Evolutionary conservation across 2,113 vertebrate species (phyloP).

Genomic region (Callorhinus ursinus): DNA sequence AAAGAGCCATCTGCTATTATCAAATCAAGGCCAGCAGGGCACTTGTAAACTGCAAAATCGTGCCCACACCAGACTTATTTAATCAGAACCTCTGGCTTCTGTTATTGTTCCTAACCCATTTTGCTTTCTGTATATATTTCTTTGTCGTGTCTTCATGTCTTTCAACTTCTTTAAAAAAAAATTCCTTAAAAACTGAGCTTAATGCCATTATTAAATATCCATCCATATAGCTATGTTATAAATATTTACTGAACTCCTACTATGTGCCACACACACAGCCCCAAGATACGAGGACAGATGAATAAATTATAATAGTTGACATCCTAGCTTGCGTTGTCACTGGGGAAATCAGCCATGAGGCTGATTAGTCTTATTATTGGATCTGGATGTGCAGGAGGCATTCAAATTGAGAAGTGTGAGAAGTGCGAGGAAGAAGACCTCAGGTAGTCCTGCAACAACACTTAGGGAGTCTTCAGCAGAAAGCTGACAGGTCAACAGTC

Average conservation of each 20-base stretch:
- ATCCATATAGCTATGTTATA: background rate
- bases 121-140: background rate
- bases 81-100: background rate
- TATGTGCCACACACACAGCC: background rate
- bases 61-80: background rate
- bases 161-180: background rate
- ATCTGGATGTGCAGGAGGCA: background rate
- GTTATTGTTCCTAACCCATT: background rate
- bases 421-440: background rate
- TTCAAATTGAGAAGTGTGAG: slow-evolving; percentile 40
- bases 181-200: background rate
- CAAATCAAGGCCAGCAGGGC: background rate
- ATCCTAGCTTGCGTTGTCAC: background rate
- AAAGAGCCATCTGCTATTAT: background rate
- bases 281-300: background rate
- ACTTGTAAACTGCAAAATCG: background rate
- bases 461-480: background rate
- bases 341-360: slow-evolving; percentile 32
- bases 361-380: background rate
- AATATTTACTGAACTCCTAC: slow-evolving; percentile 28
- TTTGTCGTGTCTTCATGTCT: background rate
- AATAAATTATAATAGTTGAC: slow-evolving; percentile 22
- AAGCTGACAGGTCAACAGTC: background rate
- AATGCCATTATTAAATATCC: background rate
- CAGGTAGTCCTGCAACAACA: background rate